A percentile compares a stretch with the other conserved stretches of the same genome.
These are phyloP conservation scores for Steinernema hermaphroditum DNA, from an alignment of 2,888 invertebrate genomes.

Conservation along the genomic window DNA sequence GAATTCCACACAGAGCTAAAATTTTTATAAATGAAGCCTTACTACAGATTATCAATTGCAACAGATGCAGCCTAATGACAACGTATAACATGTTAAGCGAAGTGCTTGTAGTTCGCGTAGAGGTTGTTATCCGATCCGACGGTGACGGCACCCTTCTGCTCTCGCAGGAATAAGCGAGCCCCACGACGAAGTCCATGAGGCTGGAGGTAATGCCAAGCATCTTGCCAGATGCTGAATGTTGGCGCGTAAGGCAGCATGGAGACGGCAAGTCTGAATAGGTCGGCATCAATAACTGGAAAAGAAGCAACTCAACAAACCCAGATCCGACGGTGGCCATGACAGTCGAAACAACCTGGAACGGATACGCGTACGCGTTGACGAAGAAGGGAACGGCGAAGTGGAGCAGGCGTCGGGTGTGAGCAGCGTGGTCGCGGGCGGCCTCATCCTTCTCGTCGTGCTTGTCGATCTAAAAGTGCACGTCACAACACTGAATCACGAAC, in stretches of 20 bases:
- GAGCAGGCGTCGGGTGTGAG: slow-evolving; percentile 45
- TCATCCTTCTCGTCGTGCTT: slow-evolving; percentile 13
- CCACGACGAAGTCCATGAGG: slow-evolving; percentile 60
- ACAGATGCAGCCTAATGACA: neutral
- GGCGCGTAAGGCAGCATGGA: slow-evolving; percentile 85
- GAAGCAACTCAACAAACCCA: slow-evolving; percentile 69
- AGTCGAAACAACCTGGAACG: slow-evolving; percentile 85
- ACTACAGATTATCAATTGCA: too few species aligned
- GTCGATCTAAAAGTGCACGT: slow-evolving; percentile 23
- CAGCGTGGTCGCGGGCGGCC: slow-evolving; percentile 30
- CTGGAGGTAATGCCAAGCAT: slow-evolving; percentile 80
- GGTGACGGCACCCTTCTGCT: slow-evolving; percentile 60
- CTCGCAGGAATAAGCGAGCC: slow-evolving; percentile 59
- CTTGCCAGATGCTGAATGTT: slow-evolving; percentile 78
- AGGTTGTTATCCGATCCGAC: slow-evolving; percentile 60
- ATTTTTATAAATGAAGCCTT: too few species aligned
- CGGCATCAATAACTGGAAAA: neutral
- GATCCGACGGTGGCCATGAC: slow-evolving; percentile 85
- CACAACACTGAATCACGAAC: neutral
- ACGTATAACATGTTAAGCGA: slow-evolving; percentile 39
- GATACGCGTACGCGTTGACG: slow-evolving; percentile 84
- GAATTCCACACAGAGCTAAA: neutral
- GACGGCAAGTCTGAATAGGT: slow-evolving; percentile 73
- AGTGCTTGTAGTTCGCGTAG: slow-evolving; percentile 63
- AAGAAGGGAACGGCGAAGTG: slow-evolving; percentile 73